Percentiles rank a stretch among this genome's conserved stretches.
These are phyloP conservation scores for Agrenia bidenticulata DNA, from an alignment of 2,888 invertebrate species.

Conservation along the genomic window DNA sequence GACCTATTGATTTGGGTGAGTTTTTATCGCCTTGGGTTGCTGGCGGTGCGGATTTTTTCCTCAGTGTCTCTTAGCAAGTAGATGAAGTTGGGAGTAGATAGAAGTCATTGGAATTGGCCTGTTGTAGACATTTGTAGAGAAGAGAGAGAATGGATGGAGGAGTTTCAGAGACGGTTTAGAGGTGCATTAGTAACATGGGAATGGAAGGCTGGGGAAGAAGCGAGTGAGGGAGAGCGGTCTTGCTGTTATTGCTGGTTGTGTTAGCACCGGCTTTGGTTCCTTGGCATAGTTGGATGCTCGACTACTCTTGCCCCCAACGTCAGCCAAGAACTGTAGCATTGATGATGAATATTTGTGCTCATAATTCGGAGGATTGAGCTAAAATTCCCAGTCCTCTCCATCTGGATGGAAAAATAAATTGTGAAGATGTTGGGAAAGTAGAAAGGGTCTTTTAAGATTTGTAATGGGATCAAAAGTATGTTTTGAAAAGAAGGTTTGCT, in stretches of 20 bases:
- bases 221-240: no score
- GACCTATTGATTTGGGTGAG: no score
- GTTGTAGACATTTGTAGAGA: no score
- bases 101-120: no score
- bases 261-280: no score
- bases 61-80: no score
- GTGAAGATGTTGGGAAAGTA: background rate
- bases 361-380: constrained; percentile 32
- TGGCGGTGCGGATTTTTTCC: no score
- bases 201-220: background rate
- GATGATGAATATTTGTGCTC: constrained; percentile 32
- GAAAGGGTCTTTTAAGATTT: constrained; percentile 18
- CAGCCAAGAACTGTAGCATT: constrained; percentile 15
- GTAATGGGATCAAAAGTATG: constrained; percentile 31
- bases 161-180: background rate
- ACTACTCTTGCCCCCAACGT: constrained; percentile 32
- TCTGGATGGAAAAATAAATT: background rate
- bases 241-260: no score
- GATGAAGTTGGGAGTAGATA: no score
- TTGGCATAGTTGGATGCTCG: constrained; percentile 25
- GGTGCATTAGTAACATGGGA: constrained; percentile 17
- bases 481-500: constrained; percentile 27
- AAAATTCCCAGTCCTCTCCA: background rate
- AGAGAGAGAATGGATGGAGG: no score
- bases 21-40: no score